Conservation (phyloP, 2,888 invertebrate species). For the Euplagia quadripunctaria region DNA sequence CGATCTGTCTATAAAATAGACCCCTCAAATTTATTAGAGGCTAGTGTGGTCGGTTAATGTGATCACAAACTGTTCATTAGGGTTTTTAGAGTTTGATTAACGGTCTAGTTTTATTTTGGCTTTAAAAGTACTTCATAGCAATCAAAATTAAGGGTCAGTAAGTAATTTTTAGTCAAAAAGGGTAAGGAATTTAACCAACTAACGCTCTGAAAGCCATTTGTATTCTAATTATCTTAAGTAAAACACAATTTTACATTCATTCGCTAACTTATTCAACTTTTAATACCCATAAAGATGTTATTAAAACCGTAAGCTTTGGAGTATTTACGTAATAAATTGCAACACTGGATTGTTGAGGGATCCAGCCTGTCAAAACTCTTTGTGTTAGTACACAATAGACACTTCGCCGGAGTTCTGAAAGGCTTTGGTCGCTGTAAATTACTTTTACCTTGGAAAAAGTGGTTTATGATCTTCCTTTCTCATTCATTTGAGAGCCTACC, state of each 20-base stretch:
- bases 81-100: constrained; percentile 35
- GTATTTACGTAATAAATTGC: constrained; percentile 68
- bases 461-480: constrained; percentile 5
- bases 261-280: background rate
- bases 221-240: background rate
- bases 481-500: background rate
- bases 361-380: constrained; percentile 66
- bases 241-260: background rate
- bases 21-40: constrained; percentile 65
- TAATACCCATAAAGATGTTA: constrained; percentile 1
- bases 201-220: background rate
- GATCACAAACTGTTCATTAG: constrained; percentile 42
- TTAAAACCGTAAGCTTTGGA: constrained; percentile 33
- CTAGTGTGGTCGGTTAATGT: constrained; percentile 38
- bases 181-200: background rate
- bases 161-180: no score
- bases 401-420: constrained; percentile 64
- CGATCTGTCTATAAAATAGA: constrained; percentile 75
- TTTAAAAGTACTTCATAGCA: background rate
- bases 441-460: constrained; percentile 47
- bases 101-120: background rate
- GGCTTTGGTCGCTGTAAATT: constrained; percentile 60
- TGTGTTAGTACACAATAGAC: constrained; percentile 70
- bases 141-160: background rate
- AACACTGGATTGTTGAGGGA: constrained; percentile 60